phyloP scores from a whole-genome alignment of 2,888 invertebrate species.

The Nesidiocoris tenuis region DNA sequence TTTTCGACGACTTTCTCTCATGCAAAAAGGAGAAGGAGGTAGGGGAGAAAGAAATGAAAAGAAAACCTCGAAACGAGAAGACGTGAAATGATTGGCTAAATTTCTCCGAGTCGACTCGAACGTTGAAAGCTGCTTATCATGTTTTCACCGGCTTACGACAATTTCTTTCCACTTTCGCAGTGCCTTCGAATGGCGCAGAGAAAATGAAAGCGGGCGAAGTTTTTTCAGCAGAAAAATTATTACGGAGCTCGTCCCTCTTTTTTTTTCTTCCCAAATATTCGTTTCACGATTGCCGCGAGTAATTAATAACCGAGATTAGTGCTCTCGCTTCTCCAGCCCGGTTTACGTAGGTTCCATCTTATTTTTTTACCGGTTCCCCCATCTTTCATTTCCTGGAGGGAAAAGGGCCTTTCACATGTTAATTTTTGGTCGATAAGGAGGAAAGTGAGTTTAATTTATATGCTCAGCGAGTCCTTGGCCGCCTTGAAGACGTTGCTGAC shows the following conservation, averaged over 20 bases:
- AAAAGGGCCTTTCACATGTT: not conserved
- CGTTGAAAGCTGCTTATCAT: not conserved
- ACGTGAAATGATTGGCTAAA: not conserved
- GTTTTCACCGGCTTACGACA: not conserved
- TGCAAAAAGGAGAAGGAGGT: not conserved
- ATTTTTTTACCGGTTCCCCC: not conserved
- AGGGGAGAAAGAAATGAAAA: not conserved
- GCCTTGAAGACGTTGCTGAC: not conserved
- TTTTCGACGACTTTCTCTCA: not conserved
- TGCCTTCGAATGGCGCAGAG: not conserved
- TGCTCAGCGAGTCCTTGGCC: not conserved
- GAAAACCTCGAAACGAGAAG: not conserved
- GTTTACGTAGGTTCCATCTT: not conserved
- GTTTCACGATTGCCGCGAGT: not conserved
- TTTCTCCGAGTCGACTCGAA: not conserved
- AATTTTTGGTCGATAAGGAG: not conserved
- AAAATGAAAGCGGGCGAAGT: not conserved
- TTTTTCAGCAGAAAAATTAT: not conserved
- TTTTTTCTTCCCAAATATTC: not conserved
- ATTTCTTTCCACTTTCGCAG: not conserved
- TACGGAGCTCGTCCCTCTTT: not conserved
- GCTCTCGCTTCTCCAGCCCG: not conserved
- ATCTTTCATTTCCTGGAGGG: not conserved
- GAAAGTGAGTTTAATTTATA: not conserved
- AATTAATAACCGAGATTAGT: not conserved